Base-by-base conservation (phyloP, 1,140 invertebrate genomes). In the Heliconius himera region DNA sequence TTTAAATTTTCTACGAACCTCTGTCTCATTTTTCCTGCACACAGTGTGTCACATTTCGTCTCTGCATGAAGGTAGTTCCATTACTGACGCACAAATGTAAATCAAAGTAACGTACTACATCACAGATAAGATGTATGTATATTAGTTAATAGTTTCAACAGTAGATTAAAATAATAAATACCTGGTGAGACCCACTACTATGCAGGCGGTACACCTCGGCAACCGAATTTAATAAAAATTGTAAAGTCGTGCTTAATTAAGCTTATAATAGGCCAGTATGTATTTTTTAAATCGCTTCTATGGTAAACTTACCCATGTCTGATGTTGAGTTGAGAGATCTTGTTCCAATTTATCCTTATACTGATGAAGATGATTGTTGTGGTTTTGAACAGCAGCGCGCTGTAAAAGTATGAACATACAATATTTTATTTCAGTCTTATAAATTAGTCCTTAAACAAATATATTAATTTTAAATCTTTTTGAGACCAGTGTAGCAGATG, bases 311-410 rank as follows among this genome's bases (percentile, higher is more conserved):
- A 70, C 77, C 54, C 56, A 73, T 79, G 29, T 79, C 74, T 70
- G 60, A 76, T 26, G 74, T 76, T 70, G 56, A 70, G 22, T 60
- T 70, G 70, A 72, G 46, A 70, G 33, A 60, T 78, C 70, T 78
- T 73, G 51, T 73, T 78, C 76, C 16, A 70, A 56, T 73, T 78
- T 78, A 78, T 78, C 71, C 33, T 36, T 36, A 36, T 36, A 36
- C 1, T 36, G 33, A 36, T 36, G 41, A n/a, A n/a, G n/a, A n/a
- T 73, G 70, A 78, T 73, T 38, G 76, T n/a, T 73, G 76, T 78
- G 76, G 70, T 73, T 71, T 78, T 33, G 20, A 8, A 9, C 36
- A 33, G 38, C 71, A 79, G 33, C 41, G 49, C 76, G 1, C 4
- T 16, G 1, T 20, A 49, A 60, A 38, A n/a, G 26, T 60, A 66